Evolutionary conservation across 2,113 vertebrate genomes (phyloP).

Genomic region (Gadus macrocephalus): DNA sequence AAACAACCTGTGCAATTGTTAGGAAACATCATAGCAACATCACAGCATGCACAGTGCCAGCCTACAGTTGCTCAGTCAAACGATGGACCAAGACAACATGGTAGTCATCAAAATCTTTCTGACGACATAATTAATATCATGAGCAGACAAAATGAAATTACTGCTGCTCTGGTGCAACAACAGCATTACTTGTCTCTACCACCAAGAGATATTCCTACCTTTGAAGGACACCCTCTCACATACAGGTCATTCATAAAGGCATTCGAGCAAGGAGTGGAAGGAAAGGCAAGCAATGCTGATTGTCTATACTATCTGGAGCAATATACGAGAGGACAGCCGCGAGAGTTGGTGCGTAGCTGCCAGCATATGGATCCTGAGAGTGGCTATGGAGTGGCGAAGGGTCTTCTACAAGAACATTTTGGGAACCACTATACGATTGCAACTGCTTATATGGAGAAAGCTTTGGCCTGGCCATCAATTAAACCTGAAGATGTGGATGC

Average conservation of each 20-base stretch:
- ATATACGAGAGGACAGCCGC: background rate
- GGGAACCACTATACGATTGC: background rate
- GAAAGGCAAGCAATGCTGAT: background rate
- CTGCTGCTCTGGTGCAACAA: slow-evolving; percentile 2
- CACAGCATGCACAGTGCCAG: background rate
- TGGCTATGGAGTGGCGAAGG: slow-evolving; percentile 2
- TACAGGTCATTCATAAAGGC: slow-evolving; percentile 3
- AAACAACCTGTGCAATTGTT: background rate
- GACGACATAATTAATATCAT: background rate
- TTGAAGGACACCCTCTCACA: slow-evolving; percentile 3
- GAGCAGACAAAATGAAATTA: slow-evolving; percentile 2
- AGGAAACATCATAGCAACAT: background rate
- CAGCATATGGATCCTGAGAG: slow-evolving; percentile 1
- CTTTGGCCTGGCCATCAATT: background rate
- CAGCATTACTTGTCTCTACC: background rate
- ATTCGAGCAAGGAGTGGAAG: slow-evolving; percentile 9
- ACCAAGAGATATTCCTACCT: background rate
- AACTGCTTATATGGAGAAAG: background rate
- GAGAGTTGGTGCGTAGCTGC: slow-evolving; percentile 4
- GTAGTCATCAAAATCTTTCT: background rate
- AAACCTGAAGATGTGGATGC: slow-evolving; percentile 1
- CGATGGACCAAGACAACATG: too few relatives aligned
- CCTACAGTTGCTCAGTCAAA: background rate
- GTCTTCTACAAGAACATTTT: slow-evolving; percentile 7
- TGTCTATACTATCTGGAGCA: slow-evolving; percentile 13